These are phyloP conservation scores for Sicus ferrugineus DNA, from an alignment of 2,888 invertebrate genomes.

Conservation along the genomic window DNA sequence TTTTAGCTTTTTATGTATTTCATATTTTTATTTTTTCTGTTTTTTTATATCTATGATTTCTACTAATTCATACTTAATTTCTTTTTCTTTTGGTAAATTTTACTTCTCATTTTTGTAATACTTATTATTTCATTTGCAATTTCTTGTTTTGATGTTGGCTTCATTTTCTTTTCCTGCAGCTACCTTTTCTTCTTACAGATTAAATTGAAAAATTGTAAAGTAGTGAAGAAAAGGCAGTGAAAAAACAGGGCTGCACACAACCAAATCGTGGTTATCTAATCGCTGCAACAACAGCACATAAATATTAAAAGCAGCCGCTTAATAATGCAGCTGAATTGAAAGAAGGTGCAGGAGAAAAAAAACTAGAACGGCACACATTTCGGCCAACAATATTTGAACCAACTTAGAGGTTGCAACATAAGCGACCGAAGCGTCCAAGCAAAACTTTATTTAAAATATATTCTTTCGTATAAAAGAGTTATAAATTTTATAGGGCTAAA, in stretches of 20 bases:
- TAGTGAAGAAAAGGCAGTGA: neutral
- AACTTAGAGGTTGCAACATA: too few relatives aligned
- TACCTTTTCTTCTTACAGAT: neutral
- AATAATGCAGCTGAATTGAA: neutral
- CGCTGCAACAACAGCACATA: neutral
- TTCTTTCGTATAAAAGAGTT: too few relatives aligned
- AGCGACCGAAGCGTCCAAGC: too few relatives aligned
- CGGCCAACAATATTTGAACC: too few relatives aligned
- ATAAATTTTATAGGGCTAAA: too few relatives aligned
- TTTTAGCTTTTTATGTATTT: neutral
- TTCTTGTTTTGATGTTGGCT: neutral
- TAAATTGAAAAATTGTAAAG: neutral
- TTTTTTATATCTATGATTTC: neutral
- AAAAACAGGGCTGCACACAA: neutral
- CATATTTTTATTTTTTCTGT: neutral
- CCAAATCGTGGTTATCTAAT: conserved; percentile 3
- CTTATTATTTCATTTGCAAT: neutral
- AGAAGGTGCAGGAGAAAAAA: neutral
- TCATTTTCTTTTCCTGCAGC: neutral
- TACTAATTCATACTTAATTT: neutral
- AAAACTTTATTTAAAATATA: too few relatives aligned
- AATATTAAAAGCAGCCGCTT: neutral
- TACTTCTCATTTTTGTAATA: neutral
- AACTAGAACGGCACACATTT: neutral
- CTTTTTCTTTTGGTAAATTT: neutral